phyloP scores from a whole-genome alignment of 2,888 invertebrate species.

The Cepaea hortensis region DNA sequence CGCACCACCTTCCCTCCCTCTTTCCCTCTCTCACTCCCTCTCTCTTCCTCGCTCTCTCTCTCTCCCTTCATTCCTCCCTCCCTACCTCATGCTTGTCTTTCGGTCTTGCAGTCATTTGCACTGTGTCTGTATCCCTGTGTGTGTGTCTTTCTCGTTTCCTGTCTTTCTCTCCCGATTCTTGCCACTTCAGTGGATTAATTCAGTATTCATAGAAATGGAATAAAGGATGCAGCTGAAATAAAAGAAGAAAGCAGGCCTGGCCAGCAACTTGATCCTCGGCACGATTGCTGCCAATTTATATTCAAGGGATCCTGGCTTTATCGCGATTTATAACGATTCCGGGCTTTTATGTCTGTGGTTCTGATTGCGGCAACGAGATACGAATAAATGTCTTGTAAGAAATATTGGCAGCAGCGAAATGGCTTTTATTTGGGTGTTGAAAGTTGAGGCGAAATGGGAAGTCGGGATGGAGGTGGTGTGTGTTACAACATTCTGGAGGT shows the following conservation, averaged over 20 bases:
- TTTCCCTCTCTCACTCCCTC: background rate
- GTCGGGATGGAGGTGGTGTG: background rate
- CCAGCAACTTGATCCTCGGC: constrained; percentile 19
- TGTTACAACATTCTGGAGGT: background rate
- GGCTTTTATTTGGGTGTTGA: constrained; percentile 16
- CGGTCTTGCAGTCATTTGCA: background rate
- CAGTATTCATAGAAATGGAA: constrained; percentile 36
- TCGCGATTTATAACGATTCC: constrained; percentile 43
- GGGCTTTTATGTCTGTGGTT: constrained; percentile 29
- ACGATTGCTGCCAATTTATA: constrained; percentile 45
- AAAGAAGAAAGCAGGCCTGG: background rate
- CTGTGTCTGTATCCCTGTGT: background rate
- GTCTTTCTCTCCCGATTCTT: background rate
- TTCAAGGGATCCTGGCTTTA: constrained; percentile 37
- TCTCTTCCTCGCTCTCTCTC: background rate
- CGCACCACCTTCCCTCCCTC: too few relatives aligned
- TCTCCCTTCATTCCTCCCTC: background rate
- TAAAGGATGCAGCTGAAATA: constrained; percentile 10
- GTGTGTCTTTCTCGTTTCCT: background rate
- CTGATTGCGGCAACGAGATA: constrained; percentile 35
- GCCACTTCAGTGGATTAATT: constrained; percentile 16
- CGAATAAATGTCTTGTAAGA: constrained; percentile 30
- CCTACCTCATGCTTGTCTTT: background rate
- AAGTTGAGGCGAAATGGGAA: background rate
- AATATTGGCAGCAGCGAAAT: constrained; percentile 17